Percentiles rank a stretch among this genome's conserved stretches.
Evolutionary conservation across 2,888 invertebrate species (phyloP).

Genomic region (Cryptosula pallasiana): DNA sequence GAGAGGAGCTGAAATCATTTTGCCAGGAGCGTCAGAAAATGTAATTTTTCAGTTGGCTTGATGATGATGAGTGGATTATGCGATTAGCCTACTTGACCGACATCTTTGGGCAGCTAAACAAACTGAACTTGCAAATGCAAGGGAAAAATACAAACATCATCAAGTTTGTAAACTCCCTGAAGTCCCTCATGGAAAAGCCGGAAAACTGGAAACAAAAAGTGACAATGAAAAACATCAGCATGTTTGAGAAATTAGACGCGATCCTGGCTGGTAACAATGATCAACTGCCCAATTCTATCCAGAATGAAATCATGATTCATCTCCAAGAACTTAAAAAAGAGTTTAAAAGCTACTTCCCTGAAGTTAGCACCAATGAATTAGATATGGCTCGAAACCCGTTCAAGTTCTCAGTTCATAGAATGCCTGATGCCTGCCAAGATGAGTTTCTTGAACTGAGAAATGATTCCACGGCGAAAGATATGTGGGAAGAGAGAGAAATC

Average conservation of each 20-base stretch:
- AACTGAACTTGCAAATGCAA: constrained; percentile 15
- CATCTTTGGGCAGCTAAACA: background rate
- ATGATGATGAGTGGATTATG: background rate
- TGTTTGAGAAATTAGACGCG: background rate
- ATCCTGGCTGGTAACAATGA: background rate
- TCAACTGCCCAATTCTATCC: background rate
- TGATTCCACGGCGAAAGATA: background rate
- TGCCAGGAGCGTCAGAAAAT: background rate
- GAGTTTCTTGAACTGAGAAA: background rate
- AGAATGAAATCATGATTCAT: background rate
- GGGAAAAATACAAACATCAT: constrained; percentile 1
- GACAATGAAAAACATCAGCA: background rate
- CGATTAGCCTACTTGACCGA: background rate
- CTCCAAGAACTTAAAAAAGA: background rate
- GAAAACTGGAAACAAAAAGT: background rate
- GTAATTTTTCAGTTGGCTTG: background rate
- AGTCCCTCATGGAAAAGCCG: background rate
- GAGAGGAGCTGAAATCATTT: background rate
- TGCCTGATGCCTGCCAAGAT: background rate
- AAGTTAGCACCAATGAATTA: background rate
- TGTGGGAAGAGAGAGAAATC: background rate
- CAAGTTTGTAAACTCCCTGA: background rate
- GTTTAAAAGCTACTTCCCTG: constrained; percentile 15
- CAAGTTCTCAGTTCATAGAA: background rate
- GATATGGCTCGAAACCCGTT: background rate